These are phyloP conservation scores for Melanerpes formicivorus DNA, from an alignment of 2,113 vertebrate genomes.

Conservation along the genomic window DNA sequence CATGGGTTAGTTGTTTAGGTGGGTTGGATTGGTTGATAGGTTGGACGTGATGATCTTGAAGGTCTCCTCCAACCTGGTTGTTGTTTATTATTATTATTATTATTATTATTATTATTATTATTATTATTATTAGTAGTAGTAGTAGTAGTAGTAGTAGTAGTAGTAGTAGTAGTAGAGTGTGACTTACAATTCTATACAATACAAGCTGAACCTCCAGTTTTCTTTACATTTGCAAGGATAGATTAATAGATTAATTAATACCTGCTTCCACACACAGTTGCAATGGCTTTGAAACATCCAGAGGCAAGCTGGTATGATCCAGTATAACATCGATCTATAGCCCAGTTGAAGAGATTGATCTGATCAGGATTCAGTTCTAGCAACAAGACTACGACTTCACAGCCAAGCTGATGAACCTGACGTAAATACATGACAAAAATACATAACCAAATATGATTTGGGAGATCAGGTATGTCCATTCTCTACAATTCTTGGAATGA, in stretches of 20 bases:
- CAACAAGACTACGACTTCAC: slow-evolving; percentile 94
- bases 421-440: not conserved
- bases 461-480: not conserved
- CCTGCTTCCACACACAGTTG: slow-evolving; percentile 97
- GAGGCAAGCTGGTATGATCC: slow-evolving; percentile 96
- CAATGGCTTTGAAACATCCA: slow-evolving; percentile 98
- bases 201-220: not conserved
- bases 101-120: no score
- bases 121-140: no score
- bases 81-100: no score
- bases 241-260: slow-evolving; percentile 45
- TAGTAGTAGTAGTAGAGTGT: not conserved
- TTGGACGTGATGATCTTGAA: no score
- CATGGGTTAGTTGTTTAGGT: no score
- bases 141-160: no score
- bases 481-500: not conserved
- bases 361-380: slow-evolving; percentile 97
- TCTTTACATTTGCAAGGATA: not conserved
- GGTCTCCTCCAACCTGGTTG: no score
- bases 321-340: slow-evolving; percentile 97
- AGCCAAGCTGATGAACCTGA: slow-evolving; percentile 96
- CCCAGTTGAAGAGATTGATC: slow-evolving; percentile 98
- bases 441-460: not conserved
- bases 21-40: no score
- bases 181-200: not conserved